Evolutionary conservation across 2,113 vertebrate genomes (phyloP).

Genomic region (Proterorhinus semilunaris): DNA sequence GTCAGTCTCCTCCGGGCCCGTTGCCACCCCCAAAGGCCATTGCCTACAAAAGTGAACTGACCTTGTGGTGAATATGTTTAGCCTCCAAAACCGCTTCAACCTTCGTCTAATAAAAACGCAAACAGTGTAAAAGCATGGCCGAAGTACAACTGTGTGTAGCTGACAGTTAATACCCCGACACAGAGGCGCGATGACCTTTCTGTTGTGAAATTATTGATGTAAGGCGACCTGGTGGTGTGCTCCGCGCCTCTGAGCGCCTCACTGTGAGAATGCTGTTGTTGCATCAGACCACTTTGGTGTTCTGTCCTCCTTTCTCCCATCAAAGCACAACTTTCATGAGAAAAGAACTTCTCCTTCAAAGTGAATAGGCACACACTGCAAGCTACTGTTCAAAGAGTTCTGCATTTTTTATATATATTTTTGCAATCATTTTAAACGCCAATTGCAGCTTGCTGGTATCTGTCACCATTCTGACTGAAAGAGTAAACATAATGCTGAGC

Average conservation of each 20-base stretch:
- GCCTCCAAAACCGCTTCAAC: conserved; percentile 15
- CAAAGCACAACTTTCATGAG: conserved; percentile 28
- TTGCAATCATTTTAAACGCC: conserved; percentile 24
- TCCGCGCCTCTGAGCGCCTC: conserved; percentile 18
- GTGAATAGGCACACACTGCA: conserved; percentile 28
- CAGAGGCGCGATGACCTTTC: conserved; percentile 49
- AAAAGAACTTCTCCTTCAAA: conserved; percentile 16
- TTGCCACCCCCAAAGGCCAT: conserved; percentile 3
- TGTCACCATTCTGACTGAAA: conserved; percentile 14
- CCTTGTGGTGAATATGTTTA: conserved; percentile 19
- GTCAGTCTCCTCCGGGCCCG: conserved; percentile 15
- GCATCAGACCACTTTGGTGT: conserved; percentile 32
- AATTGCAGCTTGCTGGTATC: conserved; percentile 22
- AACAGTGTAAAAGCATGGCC: conserved; percentile 28
- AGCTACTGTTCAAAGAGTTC: conserved; percentile 13
- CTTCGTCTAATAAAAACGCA: conserved; percentile 15
- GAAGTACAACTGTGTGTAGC: conserved; percentile 38
- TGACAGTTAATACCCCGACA: conserved; percentile 37
- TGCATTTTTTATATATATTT: conserved; percentile 4
- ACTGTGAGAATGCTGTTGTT: conserved; percentile 21
- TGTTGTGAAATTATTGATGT: conserved; percentile 54
- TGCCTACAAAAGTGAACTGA: conserved; percentile 26
- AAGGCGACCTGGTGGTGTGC: conserved; percentile 17
- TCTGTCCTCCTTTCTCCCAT: conserved; percentile 22
- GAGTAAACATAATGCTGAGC: conserved; percentile 26